phyloP scores from a whole-genome alignment of 2,888 invertebrate genomes.

The Monopis laevigella region DNA sequence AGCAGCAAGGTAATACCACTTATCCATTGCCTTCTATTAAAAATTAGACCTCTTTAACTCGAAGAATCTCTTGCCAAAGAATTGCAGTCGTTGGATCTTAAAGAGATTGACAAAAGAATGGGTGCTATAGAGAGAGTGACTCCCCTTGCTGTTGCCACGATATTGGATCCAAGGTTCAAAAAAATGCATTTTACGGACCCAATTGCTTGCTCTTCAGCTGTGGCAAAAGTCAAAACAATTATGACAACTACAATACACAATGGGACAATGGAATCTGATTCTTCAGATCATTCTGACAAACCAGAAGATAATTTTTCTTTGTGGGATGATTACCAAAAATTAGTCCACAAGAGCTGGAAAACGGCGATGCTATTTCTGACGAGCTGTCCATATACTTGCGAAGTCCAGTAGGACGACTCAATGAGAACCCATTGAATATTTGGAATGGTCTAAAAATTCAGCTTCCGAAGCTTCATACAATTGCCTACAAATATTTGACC shows the following conservation, averaged over 20 bases:
- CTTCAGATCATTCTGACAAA: slow-evolving; percentile 12
- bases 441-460: slow-evolving; percentile 21
- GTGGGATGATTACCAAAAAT: slow-evolving; percentile 19
- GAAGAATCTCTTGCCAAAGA: slow-evolving; percentile 15
- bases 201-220: neutral
- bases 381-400: slow-evolving; percentile 23
- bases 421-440: slow-evolving; percentile 22
- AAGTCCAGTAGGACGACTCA: slow-evolving; percentile 21
- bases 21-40: no score
- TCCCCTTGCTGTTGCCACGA: slow-evolving; percentile 21
- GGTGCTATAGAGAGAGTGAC: slow-evolving; percentile 17
- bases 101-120: slow-evolving; percentile 16
- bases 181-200: neutral
- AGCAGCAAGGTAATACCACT: no score
- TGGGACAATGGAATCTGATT: neutral
- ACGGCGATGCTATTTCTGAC: slow-evolving; percentile 19
- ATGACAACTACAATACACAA: neutral
- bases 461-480: slow-evolving; percentile 19
- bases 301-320: slow-evolving; percentile 2
- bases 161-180: slow-evolving; percentile 23
- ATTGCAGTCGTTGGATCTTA: slow-evolving; percentile 16
- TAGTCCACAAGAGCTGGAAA: slow-evolving; percentile 20
- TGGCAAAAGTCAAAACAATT: slow-evolving; percentile 3
- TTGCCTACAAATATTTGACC: slow-evolving; percentile 21
- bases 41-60: no score